Percentiles rank a stretch among this genome's conserved stretches.
phyloP scores from a whole-genome alignment of 2,888 invertebrate species.

The Synergus laeviventris region DNA sequence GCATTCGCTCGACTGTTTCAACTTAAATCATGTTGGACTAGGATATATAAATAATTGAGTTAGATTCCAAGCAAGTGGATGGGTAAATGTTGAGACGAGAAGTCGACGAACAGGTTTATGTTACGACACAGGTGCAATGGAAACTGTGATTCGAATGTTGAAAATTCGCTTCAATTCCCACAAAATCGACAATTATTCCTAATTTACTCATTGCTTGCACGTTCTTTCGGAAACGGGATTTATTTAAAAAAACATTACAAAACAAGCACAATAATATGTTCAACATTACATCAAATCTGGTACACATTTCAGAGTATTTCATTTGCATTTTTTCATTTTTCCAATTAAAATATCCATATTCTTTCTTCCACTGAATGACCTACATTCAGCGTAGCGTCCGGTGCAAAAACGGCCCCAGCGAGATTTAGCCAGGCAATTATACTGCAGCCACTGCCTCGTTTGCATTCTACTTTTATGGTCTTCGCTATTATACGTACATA shows the following conservation, averaged over 20 bases:
- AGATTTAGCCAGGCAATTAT: constrained; percentile 6
- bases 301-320: neutral
- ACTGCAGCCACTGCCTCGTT: constrained; percentile 28
- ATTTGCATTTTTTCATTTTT: neutral
- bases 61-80: constrained; percentile 27
- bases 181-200: neutral
- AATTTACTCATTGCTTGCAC: neutral
- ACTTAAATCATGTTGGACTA: neutral
- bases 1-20: constrained; percentile 9
- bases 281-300: neutral
- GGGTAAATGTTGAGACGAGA: constrained; percentile 8
- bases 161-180: neutral
- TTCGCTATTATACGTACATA: constrained; percentile 20
- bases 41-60: constrained; percentile 5
- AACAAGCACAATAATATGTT: too few relatives aligned
- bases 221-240: too few relatives aligned
- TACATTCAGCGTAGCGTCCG: constrained; percentile 29
- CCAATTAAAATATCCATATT: constrained; percentile 20
- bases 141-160: neutral
- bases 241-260: too few relatives aligned
- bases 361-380: constrained; percentile 21
- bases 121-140: neutral
- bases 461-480: constrained; percentile 33
- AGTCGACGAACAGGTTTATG: constrained; percentile 20
- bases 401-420: constrained; percentile 18